Evolutionary conservation across 2,888 invertebrate species (phyloP).

Genomic region (Tribolium freemani): DNA sequence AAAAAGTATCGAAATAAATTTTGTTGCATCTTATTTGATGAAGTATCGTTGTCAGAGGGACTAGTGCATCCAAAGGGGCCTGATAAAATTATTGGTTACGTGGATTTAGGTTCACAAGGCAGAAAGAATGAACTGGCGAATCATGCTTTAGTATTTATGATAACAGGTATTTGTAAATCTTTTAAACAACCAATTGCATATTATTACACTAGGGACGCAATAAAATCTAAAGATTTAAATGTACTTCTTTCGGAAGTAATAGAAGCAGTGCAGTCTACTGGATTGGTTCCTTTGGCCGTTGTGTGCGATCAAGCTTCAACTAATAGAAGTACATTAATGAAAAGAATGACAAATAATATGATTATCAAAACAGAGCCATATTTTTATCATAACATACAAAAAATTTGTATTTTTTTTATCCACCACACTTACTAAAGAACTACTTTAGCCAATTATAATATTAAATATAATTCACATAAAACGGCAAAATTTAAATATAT

Average conservation of each 20-base stretch:
- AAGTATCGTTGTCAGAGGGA: not conserved
- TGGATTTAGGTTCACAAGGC: not conserved
- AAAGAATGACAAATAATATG: not conserved
- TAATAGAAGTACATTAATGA: not conserved
- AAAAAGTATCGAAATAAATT: not conserved
- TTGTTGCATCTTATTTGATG: not conserved
- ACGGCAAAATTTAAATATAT: not conserved
- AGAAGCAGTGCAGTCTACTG: not conserved
- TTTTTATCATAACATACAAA: not conserved
- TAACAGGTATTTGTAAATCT: not conserved
- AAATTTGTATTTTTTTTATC: conserved; percentile 2
- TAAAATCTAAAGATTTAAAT: not conserved
- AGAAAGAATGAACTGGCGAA: not conserved
- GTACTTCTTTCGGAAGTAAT: not conserved
- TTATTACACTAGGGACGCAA: not conserved
- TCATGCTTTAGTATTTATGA: not conserved
- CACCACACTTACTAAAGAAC: conserved; percentile 1
- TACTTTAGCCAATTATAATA: not conserved
- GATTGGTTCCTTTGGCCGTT: not conserved
- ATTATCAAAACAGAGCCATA: not conserved
- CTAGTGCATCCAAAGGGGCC: not conserved
- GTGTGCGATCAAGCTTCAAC: not conserved
- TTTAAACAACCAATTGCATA: not conserved
- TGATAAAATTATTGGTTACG: not conserved
- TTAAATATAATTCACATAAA: not conserved